A percentile compares a stretch with the other conserved stretches of the same genome.
Conservation (phyloP, 1,140 invertebrate genomes). For the Drosophila novamexicana region DNA sequence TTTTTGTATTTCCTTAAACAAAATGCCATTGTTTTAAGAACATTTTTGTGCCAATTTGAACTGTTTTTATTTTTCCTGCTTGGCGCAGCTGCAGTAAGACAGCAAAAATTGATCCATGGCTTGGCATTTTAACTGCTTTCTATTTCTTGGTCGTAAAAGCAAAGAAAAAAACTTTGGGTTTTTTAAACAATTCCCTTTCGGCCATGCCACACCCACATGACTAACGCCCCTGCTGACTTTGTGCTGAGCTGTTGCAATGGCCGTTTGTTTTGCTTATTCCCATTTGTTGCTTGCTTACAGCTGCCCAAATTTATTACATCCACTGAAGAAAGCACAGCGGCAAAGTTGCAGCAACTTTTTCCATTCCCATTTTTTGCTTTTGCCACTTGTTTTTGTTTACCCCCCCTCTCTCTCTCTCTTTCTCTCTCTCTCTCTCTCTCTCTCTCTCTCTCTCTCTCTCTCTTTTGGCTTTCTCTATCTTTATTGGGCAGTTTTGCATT, state of each 20-base stretch:
- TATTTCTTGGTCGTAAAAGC: slow-evolving; percentile 34
- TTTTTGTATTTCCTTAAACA: no score
- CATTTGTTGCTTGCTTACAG: slow-evolving; percentile 75
- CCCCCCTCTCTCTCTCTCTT: neutral
- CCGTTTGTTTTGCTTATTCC: slow-evolving; percentile 77
- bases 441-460: neutral
- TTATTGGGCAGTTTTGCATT: slow-evolving; percentile 31
- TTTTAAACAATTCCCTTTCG: slow-evolving; percentile 44
- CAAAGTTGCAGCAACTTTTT: slow-evolving; percentile 57
- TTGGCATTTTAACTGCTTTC: slow-evolving; percentile 48
- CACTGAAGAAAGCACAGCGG: slow-evolving; percentile 49
- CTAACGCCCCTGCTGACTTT: slow-evolving; percentile 57
- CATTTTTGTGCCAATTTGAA: neutral
- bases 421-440: neutral
- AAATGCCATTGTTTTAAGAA: no score
- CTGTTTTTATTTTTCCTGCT: no score
- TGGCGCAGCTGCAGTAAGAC: slow-evolving; percentile 38
- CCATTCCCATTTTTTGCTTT: slow-evolving; percentile 23
- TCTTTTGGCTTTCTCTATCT: neutral
- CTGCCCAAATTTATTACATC: slow-evolving; percentile 75
- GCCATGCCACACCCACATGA: slow-evolving; percentile 8
- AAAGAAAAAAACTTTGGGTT: slow-evolving; percentile 39
- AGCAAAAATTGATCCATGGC: slow-evolving; percentile 68
- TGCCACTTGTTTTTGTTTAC: neutral
- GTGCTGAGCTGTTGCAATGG: slow-evolving; percentile 58